phyloP scores from a whole-genome alignment of 1,140 invertebrate species.

The Calephelis virginiensis region DNA sequence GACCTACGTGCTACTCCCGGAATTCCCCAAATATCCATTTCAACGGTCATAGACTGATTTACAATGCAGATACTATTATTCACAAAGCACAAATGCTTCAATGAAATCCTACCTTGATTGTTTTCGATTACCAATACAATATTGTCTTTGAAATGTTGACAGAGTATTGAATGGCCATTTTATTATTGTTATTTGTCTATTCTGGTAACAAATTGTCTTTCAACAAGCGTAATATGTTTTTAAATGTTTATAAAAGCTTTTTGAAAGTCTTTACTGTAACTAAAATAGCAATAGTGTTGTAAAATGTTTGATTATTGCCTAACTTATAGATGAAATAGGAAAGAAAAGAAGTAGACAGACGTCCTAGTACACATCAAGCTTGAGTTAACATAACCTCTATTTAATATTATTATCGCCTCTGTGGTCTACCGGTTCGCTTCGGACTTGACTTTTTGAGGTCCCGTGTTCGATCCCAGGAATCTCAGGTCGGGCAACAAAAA shows the following conservation, averaged over 20 bases:
- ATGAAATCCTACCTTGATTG: constrained; percentile 15
- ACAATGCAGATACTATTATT: constrained; percentile 16
- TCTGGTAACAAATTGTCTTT: constrained; percentile 12
- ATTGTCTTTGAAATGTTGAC: constrained; percentile 17
- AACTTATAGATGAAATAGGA: too few species aligned
- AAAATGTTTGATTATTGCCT: background rate
- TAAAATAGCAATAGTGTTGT: background rate
- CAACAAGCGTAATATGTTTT: constrained; percentile 10
- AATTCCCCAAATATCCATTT: constrained; percentile 13
- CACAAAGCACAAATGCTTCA: constrained; percentile 13
- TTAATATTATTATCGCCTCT: too few species aligned
- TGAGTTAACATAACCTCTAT: too few species aligned
- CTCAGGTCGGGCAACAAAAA: too few species aligned
- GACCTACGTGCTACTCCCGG: background rate
- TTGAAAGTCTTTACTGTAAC: constrained; percentile 1
- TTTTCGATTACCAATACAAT: constrained; percentile 14
- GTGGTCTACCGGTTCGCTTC: too few species aligned
- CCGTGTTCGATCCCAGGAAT: too few species aligned
- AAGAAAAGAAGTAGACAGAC: too few species aligned
- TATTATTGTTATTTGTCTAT: constrained; percentile 18
- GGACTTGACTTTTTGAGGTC: too few species aligned
- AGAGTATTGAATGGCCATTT: constrained; percentile 15
- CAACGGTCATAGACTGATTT: constrained; percentile 13
- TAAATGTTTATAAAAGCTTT: constrained; percentile 1
- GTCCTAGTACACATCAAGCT: too few species aligned